Conservation (phyloP, 2,797 vertebrate genomes). For the Liasis olivaceus region DNA sequence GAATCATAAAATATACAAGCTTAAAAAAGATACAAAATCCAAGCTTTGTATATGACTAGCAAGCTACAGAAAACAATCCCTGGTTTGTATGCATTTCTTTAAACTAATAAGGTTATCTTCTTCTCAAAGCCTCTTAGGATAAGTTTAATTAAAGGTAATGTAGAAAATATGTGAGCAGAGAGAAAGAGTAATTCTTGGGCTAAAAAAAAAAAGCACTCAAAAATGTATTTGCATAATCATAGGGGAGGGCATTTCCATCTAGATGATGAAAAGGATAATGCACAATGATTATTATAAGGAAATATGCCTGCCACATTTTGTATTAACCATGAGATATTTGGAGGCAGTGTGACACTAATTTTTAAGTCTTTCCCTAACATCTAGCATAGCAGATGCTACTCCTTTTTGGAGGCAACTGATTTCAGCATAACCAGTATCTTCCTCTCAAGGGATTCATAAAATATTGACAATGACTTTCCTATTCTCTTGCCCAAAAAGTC, state of each 20-base stretch:
- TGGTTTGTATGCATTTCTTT: slow-evolving; percentile 52
- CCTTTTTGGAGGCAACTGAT: background rate
- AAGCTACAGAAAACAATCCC: slow-evolving; percentile 53
- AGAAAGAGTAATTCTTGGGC: background rate
- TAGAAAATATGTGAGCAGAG: slow-evolving; percentile 46
- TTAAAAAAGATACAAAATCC: slow-evolving; percentile 63
- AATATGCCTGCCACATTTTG: background rate
- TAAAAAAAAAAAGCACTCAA: slow-evolving; percentile 31
- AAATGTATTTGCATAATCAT: background rate
- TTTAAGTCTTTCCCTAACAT: background rate
- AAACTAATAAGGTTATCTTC: slow-evolving; percentile 59
- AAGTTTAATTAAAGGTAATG: slow-evolving; percentile 64
- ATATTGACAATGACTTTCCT: slow-evolving; percentile 58
- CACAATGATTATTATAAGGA: background rate
- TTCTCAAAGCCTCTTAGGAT: slow-evolving; percentile 53
- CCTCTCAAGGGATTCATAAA: slow-evolving; percentile 64
- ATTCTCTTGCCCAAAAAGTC: slow-evolving; percentile 39
- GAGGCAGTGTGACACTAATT: background rate
- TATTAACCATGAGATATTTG: background rate
- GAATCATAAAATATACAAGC: slow-evolving; percentile 58
- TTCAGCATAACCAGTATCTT: slow-evolving; percentile 59
- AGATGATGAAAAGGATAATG: background rate
- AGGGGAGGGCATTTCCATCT: background rate
- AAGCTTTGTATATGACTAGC: slow-evolving; percentile 53
- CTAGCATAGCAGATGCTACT: slow-evolving; percentile 31